phyloP scores from a whole-genome alignment of 2,113 vertebrate species.

The Tauraco erythrolophus region DNA sequence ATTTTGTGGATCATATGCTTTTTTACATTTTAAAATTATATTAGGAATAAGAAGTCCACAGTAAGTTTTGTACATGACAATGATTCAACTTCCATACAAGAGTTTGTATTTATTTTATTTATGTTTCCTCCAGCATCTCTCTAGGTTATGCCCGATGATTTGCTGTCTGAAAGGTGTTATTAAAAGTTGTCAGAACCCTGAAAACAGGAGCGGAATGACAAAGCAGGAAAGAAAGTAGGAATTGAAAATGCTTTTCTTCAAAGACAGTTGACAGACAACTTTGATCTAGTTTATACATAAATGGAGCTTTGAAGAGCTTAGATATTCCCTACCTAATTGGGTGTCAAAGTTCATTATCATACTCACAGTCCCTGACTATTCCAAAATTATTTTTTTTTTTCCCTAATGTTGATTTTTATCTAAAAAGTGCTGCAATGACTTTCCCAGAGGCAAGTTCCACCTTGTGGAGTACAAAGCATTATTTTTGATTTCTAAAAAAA shows the following conservation, averaged over 20 bases:
- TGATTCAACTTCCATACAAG: not conserved
- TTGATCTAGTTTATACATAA: slow-evolving; percentile 52
- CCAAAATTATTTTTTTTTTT: not conserved
- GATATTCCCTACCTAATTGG: slow-evolving; percentile 45
- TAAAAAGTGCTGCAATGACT: slow-evolving; percentile 53
- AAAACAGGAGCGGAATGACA: not conserved
- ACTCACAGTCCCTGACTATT: not conserved
- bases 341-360: slow-evolving; percentile 48
- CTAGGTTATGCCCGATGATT: not conserved
- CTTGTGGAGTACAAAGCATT: slow-evolving; percentile 54
- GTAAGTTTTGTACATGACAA: not conserved
- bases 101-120: no score
- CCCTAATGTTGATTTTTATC: slow-evolving; percentile 29
- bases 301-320: slow-evolving; percentile 46
- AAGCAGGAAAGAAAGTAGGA: not conserved
- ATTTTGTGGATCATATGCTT: not conserved
- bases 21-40: not conserved
- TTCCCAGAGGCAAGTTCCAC: slow-evolving; percentile 67
- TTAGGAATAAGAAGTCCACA: not conserved
- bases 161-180: not conserved
- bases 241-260: slow-evolving; percentile 20
- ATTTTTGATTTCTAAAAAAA: slow-evolving; percentile 57
- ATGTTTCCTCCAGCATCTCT: slow-evolving; percentile 6
- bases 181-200: slow-evolving; percentile 26
- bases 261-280: slow-evolving; percentile 52